Conservation (phyloP, 2,888 invertebrate species). For the Sussaba pulchella region DNA sequence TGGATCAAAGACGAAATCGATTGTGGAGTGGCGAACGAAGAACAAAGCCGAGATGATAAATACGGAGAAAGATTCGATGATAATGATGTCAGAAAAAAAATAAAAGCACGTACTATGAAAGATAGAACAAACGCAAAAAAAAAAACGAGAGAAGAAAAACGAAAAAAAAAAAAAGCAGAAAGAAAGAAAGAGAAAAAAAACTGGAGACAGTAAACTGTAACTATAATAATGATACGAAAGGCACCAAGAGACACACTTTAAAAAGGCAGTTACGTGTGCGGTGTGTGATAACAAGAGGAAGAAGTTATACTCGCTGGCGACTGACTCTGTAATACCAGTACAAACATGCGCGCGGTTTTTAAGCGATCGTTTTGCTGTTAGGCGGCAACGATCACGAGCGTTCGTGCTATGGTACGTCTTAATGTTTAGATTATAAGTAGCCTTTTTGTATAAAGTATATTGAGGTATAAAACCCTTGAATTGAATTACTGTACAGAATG, state of each 20-base stretch:
- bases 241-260: slow-evolving; percentile 80
- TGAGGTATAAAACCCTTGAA: slow-evolving; percentile 83
- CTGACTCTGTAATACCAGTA: slow-evolving; percentile 85
- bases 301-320: slow-evolving; percentile 84
- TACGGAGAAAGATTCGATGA: no score
- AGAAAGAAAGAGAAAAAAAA: slow-evolving; percentile 58
- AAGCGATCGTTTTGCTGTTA: slow-evolving; percentile 54
- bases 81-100: neutral
- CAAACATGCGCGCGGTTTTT: slow-evolving; percentile 82
- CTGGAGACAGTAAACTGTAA: slow-evolving; percentile 80
- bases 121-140: neutral
- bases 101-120: neutral
- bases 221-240: slow-evolving; percentile 79
- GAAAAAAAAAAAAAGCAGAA: slow-evolving; percentile 64
- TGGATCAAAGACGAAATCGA: slow-evolving; percentile 24
- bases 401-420: slow-evolving; percentile 84
- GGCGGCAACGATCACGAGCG: slow-evolving; percentile 76
- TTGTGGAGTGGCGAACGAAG: slow-evolving; percentile 2
- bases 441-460: slow-evolving; percentile 85
- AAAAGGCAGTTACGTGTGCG: slow-evolving; percentile 79
- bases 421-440: slow-evolving; percentile 85
- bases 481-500: slow-evolving; percentile 85
- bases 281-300: slow-evolving; percentile 83
- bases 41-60: no score
- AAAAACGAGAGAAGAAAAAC: slow-evolving; percentile 49